These are phyloP conservation scores for Calycopis cecrops DNA, from an alignment of 1,140 invertebrate genomes.

Conservation along the genomic window DNA sequence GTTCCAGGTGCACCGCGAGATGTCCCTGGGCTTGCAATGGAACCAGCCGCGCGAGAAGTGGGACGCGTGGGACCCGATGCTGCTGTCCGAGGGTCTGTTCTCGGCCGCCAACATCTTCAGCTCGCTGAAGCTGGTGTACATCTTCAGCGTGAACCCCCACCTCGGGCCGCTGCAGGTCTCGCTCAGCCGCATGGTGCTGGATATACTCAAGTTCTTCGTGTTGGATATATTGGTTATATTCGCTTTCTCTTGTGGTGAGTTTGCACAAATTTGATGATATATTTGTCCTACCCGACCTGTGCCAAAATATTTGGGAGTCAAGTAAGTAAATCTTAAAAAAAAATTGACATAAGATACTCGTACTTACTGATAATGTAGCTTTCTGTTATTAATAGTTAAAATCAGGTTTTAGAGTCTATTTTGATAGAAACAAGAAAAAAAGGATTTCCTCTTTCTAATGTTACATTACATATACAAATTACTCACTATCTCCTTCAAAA, in stretches of 20 bases:
- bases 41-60: slow-evolving; percentile 88
- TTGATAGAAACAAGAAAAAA: too few relatives aligned
- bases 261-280: not conserved
- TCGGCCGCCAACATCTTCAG: slow-evolving; percentile 97
- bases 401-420: too few relatives aligned
- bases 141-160: slow-evolving; percentile 99
- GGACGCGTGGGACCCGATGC: slow-evolving; percentile 97
- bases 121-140: slow-evolving; percentile 98
- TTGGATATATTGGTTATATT: slow-evolving; percentile 97
- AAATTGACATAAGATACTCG: too few relatives aligned
- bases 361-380: too few relatives aligned
- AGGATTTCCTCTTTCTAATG: too few relatives aligned
- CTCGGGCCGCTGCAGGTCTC: slow-evolving; percentile 98
- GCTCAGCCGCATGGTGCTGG: slow-evolving; percentile 97
- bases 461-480: too few relatives aligned
- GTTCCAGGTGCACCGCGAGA: slow-evolving; percentile 80
- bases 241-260: slow-evolving; percentile 96
- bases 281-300: too few relatives aligned
- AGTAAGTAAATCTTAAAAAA: too few relatives aligned
- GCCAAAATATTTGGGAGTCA: too few relatives aligned
- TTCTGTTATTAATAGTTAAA: too few relatives aligned
- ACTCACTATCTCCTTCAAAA: too few relatives aligned
- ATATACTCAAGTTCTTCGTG: slow-evolving; percentile 98
- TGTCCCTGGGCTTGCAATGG: slow-evolving; percentile 67
- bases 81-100: slow-evolving; percentile 97